A percentile compares a stretch with the other conserved stretches of the same genome.
Conservation (phyloP, 2,113 vertebrate genomes). For the Rhinogobius similis region DNA sequence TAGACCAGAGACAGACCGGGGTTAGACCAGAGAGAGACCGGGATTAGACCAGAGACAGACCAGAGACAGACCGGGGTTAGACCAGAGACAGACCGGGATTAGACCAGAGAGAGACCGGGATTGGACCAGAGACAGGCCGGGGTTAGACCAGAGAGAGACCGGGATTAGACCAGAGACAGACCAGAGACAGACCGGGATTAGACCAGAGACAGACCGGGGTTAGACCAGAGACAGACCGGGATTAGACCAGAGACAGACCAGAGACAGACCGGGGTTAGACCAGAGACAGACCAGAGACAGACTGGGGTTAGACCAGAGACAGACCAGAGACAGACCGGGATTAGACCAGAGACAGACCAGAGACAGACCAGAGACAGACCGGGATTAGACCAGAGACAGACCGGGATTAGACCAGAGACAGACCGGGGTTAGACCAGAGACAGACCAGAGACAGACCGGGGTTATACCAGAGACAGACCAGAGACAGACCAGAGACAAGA, state of each 20-base stretch:
- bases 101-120: neutral
- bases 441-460: constrained; percentile 57
- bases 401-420: too few species aligned
- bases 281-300: constrained; percentile 81
- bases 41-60: constrained; percentile 65
- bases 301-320: constrained; percentile 84
- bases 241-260: constrained; percentile 76
- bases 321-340: constrained; percentile 43
- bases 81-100: constrained; percentile 59
- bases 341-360: constrained; percentile 71
- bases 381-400: neutral
- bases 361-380: constrained; percentile 71
- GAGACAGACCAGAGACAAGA: too few species aligned
- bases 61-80: constrained; percentile 84
- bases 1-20: constrained; percentile 83
- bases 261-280: neutral
- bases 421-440: constrained; percentile 84
- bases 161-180: neutral
- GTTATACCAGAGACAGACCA: neutral
- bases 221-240: constrained; percentile 71
- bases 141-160: constrained; percentile 77
- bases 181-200: too few species aligned
- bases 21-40: constrained; percentile 76
- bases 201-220: constrained; percentile 83
- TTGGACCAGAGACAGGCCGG: constrained; percentile 76